Evolutionary conservation across 2,888 invertebrate genomes (phyloP).

Genomic region (Baccha elongata): DNA sequence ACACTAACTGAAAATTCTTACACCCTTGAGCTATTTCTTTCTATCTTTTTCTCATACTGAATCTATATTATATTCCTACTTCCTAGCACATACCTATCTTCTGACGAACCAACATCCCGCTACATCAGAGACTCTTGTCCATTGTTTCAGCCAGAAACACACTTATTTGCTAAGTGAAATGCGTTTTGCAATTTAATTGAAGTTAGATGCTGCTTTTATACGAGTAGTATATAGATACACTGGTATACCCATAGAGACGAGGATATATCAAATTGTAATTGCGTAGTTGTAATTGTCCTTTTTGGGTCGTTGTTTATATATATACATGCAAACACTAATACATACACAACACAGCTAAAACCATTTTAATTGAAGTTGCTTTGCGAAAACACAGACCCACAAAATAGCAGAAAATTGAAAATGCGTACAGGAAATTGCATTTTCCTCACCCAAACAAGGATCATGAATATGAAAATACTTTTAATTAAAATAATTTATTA

Average conservation of each 20-base stretch:
- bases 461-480: constrained; percentile 52
- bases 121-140: constrained; percentile 8
- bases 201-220: constrained; percentile 47
- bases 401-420: constrained; percentile 16
- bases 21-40: constrained; percentile 12
- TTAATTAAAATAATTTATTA: constrained; percentile 63
- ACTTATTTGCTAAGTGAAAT: constrained; percentile 64
- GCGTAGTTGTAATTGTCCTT: constrained; percentile 64
- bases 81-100: background rate
- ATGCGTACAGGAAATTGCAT: constrained; percentile 56
- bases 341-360: background rate
- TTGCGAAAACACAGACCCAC: constrained; percentile 14
- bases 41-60: background rate
- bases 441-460: constrained; percentile 26
- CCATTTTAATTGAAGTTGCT: constrained; percentile 57
- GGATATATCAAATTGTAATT: constrained; percentile 56
- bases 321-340: background rate
- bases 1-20: constrained; percentile 14
- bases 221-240: background rate
- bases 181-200: constrained; percentile 67
- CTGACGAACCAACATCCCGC: background rate
- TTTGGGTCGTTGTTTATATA: constrained; percentile 17
- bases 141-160: constrained; percentile 45
- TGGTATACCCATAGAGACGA: background rate
- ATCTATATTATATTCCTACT: background rate